Conservation (phyloP, 2,888 invertebrate genomes). For the Cremastinae sp. region DNA sequence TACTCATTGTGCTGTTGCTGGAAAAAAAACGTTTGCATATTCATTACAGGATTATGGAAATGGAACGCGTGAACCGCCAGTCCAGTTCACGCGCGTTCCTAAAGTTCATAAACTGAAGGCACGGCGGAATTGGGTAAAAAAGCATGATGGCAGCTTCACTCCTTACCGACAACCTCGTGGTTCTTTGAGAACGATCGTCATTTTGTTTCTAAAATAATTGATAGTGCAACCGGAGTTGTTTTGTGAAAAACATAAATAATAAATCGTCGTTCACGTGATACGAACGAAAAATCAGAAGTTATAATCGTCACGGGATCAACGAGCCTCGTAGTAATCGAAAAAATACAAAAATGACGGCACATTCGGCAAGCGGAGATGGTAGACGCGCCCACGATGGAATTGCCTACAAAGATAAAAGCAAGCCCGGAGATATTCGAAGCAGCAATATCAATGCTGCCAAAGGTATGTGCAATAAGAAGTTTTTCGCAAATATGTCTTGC, state of each 20-base stretch:
- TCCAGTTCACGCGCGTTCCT: too few relatives aligned
- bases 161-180: conserved; percentile 12
- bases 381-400: conserved; percentile 77
- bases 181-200: not conserved
- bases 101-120: too few relatives aligned
- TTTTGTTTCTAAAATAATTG: not conserved
- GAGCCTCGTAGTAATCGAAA: not conserved
- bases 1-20: too few relatives aligned
- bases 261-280: not conserved
- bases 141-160: too few relatives aligned
- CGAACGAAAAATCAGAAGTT: not conserved
- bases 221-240: not conserved
- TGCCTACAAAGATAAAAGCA: conserved; percentile 94
- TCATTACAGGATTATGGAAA: too few relatives aligned
- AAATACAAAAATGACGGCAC: conserved; percentile 77
- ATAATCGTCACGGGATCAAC: not conserved
- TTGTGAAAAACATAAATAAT: not conserved
- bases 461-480: too few relatives aligned
- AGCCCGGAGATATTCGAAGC: conserved; percentile 95
- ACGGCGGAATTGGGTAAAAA: too few relatives aligned
- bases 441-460: conserved; percentile 99
- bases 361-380: conserved; percentile 80
- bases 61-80: too few relatives aligned
- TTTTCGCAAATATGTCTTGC: too few relatives aligned
- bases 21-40: too few relatives aligned